Evolutionary conservation across 2,888 invertebrate genomes (phyloP), one percentile per base, ranked within the genome.

Genomic region (Noctua fimbriata): DNA sequence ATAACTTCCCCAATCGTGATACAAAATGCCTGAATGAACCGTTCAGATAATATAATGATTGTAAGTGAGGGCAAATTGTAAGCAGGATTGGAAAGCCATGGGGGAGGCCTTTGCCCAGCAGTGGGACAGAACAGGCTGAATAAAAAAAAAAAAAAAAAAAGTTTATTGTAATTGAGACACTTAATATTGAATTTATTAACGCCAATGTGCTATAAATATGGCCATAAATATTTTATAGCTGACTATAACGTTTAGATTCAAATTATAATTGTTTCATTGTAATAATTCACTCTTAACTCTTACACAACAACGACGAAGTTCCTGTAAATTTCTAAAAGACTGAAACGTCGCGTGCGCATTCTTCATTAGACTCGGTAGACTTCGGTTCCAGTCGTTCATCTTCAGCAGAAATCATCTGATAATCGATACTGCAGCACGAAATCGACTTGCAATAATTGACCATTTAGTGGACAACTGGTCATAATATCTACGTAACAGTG

Each of bases 341-440:
- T 69, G 52, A 36, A 44, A 60, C 32, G 78, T 82, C 81, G 84
- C 87, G 75, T 89, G 90, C 79, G 78, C 76, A 75, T 73, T 67
- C 28, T 63, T 63, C 66, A 74, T 87, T 76, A 69, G 18, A 24
- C 55, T 77, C 49, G 2, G 32, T 73, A n/a, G 32, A 49, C 44
- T 76, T 76, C 60, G 78, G 58, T 66, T 71, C 73, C 65, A 79
- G 77, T 85, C 81, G 87, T 87, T 87, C 66, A 86, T 82, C 83
- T 81, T 86, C 83, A 79, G 69, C 78, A 82, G 78, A 87, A 83
- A 87, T 89, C 86, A 83, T 44, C 55, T 75, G 67, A 85, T 89
- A 82, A 90, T 89, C 86, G 87, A 83, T 83, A 88, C 86, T 89
- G 89, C 90, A 89, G 87, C 79, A 87, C 73, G 67, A 83, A 84